Evolutionary conservation across 1,140 invertebrate species (phyloP).

Genomic region (Lepidotrigona ventralis): DNA sequence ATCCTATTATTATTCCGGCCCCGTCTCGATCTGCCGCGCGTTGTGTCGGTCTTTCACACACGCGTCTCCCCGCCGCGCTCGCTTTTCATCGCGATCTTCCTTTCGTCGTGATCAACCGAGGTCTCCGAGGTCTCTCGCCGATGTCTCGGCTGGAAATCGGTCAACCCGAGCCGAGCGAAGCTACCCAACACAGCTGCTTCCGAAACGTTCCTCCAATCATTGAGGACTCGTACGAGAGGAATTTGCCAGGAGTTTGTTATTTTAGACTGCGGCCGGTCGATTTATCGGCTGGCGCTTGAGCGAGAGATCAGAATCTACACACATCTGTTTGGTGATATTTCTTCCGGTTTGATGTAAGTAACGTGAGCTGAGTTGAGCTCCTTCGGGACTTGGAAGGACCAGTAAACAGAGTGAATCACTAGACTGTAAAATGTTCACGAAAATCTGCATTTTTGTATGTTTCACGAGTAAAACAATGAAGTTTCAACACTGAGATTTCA

Average conservation of each 20-base stretch:
- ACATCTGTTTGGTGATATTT: background rate
- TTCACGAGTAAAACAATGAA: background rate
- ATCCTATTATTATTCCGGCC: conserved; percentile 69
- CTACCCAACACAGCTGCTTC: background rate
- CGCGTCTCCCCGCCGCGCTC: conserved; percentile 4
- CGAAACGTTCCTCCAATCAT: background rate
- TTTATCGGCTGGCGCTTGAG: background rate
- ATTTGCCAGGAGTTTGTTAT: background rate
- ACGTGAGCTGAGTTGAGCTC: background rate
- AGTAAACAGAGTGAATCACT: too few species aligned
- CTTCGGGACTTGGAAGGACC: background rate
- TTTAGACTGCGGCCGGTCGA: background rate
- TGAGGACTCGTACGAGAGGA: background rate
- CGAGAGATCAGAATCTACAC: background rate
- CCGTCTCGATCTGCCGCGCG: conserved; percentile 52
- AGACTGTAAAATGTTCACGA: background rate
- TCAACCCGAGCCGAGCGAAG: too few species aligned
- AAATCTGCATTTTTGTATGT: background rate
- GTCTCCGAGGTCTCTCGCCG: background rate
- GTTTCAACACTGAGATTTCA: background rate
- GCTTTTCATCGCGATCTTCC: conserved; percentile 43
- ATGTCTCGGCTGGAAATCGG: background rate
- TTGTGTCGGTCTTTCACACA: conserved; percentile 33
- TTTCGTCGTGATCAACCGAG: conserved; percentile 34
- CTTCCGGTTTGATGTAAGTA: background rate